Conservation (phyloP, 2,888 invertebrate genomes). For the Callimorpha dominula region DNA sequence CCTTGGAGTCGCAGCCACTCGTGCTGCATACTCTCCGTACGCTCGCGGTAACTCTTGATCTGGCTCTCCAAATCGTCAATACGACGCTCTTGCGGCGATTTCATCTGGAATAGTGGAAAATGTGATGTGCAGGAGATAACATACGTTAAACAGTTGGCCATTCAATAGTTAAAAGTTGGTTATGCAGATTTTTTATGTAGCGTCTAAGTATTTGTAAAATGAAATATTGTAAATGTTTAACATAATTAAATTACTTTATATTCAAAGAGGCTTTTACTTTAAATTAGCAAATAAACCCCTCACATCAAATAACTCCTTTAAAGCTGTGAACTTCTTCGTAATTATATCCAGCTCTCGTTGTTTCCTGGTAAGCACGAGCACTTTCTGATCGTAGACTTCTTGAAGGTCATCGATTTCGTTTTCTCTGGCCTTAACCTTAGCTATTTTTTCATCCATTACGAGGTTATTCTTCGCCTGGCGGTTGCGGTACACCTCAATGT, state of each 20-base stretch:
- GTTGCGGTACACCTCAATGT: slow-evolving; percentile 85
- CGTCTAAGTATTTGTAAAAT: background rate
- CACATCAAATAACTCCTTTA: slow-evolving; percentile 81
- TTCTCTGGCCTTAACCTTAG: slow-evolving; percentile 69
- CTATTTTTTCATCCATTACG: slow-evolving; percentile 65
- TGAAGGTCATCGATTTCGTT: slow-evolving; percentile 70
- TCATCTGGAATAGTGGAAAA: slow-evolving; percentile 55
- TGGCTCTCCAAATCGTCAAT: slow-evolving; percentile 89
- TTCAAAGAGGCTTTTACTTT: too few relatives aligned
- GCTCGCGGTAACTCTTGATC: slow-evolving; percentile 87
- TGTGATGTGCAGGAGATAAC: background rate
- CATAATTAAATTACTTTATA: too few relatives aligned
- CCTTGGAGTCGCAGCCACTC: slow-evolving; percentile 93
- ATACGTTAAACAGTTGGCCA: slow-evolving; percentile 2
- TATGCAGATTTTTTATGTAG: too few relatives aligned
- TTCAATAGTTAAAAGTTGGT: too few relatives aligned
- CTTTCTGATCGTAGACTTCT: slow-evolving; percentile 69
- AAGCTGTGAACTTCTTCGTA: slow-evolving; percentile 66
- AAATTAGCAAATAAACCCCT: slow-evolving; percentile 31
- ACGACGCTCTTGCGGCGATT: slow-evolving; percentile 87
- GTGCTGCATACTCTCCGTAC: slow-evolving; percentile 89
- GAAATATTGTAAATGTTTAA: too few relatives aligned
- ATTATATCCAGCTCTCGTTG: slow-evolving; percentile 77
- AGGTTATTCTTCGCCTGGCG: slow-evolving; percentile 72
- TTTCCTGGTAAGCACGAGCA: slow-evolving; percentile 67